These are phyloP conservation scores for Panthera uncia DNA, from an alignment of 2,113 vertebrate genomes.

Conservation along the genomic window DNA sequence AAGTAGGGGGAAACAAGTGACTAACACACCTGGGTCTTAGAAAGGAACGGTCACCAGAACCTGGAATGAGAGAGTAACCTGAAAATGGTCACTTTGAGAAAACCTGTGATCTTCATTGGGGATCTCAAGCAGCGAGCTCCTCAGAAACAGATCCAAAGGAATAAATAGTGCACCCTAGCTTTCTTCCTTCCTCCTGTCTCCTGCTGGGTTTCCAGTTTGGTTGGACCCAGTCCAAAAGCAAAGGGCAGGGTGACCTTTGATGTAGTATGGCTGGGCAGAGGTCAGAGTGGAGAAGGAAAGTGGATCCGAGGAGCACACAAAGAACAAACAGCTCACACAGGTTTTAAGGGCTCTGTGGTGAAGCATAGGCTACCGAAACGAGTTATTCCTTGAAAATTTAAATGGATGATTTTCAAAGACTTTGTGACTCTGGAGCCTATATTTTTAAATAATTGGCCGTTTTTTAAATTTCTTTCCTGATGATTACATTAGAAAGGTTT, in stretches of 20 bases:
- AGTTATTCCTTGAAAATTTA: not conserved
- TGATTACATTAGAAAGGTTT: slow-evolving; percentile 33
- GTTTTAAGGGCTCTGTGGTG: not conserved
- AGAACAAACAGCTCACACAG: not conserved
- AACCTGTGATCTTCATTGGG: not conserved
- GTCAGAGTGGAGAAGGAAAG: not conserved
- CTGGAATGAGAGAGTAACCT: not conserved
- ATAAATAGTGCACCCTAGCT: not conserved
- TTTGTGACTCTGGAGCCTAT: not conserved
- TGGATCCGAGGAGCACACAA: not conserved
- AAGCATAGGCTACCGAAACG: not conserved
- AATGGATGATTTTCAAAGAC: slow-evolving; percentile 23
- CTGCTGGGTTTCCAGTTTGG: not conserved
- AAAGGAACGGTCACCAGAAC: not conserved
- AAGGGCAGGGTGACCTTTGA: not conserved
- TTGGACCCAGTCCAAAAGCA: not conserved
- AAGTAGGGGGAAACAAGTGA: not conserved
- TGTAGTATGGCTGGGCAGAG: not conserved
- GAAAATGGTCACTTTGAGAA: not conserved
- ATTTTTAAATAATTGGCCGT: slow-evolving; percentile 56
- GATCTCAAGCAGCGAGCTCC: not conserved
- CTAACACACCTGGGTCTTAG: not conserved
- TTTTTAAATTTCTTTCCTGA: slow-evolving; percentile 48
- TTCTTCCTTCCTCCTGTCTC: not conserved
- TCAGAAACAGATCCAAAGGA: not conserved